Evolutionary conservation across 1,140 invertebrate genomes (phyloP).

Genomic region (Aphelenchoides besseyi): DNA sequence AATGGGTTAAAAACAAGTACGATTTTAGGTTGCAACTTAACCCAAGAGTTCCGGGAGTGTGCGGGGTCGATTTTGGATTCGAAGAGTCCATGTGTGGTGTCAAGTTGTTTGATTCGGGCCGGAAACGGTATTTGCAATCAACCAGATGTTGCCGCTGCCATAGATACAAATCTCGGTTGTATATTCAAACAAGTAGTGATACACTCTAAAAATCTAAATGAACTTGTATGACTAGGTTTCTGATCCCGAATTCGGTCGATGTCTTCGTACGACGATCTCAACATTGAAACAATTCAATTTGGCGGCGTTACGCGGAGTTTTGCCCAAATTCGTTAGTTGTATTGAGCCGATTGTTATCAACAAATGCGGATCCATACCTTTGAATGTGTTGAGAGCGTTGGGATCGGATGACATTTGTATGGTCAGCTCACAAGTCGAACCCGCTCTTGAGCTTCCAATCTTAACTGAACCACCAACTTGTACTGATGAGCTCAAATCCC

Average conservation of each 20-base stretch:
- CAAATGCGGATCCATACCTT: conserved; percentile 50
- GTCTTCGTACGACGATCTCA: conserved; percentile 53
- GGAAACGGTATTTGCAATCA: conserved; percentile 56
- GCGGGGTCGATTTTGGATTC: conserved; percentile 25
- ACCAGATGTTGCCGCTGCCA: conserved; percentile 52
- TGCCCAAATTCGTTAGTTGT: conserved; percentile 59
- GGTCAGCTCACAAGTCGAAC: conserved; percentile 28
- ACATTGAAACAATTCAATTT: conserved; percentile 57
- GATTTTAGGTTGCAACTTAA: conserved; percentile 50
- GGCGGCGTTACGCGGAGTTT: conserved; percentile 38
- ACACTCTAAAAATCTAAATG: neutral
- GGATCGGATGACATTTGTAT: conserved; percentile 51
- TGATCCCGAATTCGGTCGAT: conserved; percentile 59
- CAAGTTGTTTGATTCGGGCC: conserved; percentile 55
- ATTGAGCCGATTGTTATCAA: conserved; percentile 52
- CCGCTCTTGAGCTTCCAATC: neutral
- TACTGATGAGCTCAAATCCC: conserved; percentile 16
- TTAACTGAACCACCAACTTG: conserved; percentile 25
- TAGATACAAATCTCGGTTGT: conserved; percentile 54
- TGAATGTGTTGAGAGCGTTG: conserved; percentile 53
- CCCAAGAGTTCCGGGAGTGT: conserved; percentile 43
- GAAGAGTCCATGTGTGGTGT: conserved; percentile 44
- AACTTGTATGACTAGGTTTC: conserved; percentile 39
- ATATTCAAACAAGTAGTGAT: conserved; percentile 51
- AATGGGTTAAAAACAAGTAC: too few relatives aligned